phyloP scores from a whole-genome alignment of 2,113 vertebrate species.

The Poeciliopsis prolifica region DNA sequence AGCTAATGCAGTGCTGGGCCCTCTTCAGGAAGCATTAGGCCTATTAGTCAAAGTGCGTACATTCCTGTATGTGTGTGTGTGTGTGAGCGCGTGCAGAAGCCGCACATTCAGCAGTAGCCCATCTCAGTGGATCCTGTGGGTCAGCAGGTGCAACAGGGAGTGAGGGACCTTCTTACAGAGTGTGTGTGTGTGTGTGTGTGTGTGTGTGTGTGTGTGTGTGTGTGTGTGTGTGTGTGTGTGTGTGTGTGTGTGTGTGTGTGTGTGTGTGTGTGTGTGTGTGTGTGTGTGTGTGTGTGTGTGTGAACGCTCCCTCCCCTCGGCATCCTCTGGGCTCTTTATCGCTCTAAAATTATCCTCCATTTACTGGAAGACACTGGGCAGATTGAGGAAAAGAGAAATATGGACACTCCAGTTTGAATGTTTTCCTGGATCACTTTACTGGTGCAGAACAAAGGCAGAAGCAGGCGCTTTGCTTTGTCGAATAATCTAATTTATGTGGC shows the following conservation, averaged over 20 bases:
- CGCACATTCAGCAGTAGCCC: constrained; percentile 74
- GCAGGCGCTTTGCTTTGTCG: constrained; percentile 26
- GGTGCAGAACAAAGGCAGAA: constrained; percentile 39
- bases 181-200: no score
- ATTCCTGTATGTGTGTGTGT: constrained; percentile 60
- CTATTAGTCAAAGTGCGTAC: constrained; percentile 79
- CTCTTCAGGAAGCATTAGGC: constrained; percentile 81
- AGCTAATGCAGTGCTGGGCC: constrained; percentile 80
- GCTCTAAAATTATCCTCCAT: constrained; percentile 79
- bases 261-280: constrained; percentile 10
- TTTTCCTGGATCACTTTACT: constrained; percentile 69
- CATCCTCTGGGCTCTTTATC: constrained; percentile 74
- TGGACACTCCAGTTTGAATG: constrained; percentile 65
- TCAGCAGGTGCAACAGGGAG: constrained; percentile 78
- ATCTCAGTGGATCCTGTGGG: constrained; percentile 76
- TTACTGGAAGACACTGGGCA: constrained; percentile 75
- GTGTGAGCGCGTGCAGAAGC: constrained; percentile 53
- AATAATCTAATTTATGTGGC: constrained; percentile 36
- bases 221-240: not conserved
- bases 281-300: constrained; percentile 25
- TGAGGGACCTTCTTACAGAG: constrained; percentile 66
- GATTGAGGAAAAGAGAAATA: constrained; percentile 52
- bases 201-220: constrained; percentile 24
- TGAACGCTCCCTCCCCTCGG: constrained; percentile 40
- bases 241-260: constrained; percentile 20